These are phyloP conservation scores for Pontoporia blainvillei DNA, from an alignment of 2,113 vertebrate genomes.

Conservation along the genomic window DNA sequence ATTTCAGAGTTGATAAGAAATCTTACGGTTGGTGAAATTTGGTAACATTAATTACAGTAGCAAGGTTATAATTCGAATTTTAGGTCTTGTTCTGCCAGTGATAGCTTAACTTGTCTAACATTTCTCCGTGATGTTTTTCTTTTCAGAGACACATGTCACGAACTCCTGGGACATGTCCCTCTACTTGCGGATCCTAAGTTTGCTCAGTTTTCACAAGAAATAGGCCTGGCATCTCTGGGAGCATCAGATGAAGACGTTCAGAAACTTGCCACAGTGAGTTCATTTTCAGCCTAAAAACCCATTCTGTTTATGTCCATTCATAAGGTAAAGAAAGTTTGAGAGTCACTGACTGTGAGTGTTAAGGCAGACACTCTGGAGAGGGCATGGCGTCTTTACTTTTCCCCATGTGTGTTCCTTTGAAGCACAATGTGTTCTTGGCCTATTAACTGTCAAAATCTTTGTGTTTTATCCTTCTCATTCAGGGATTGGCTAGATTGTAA, in stretches of 20 bases:
- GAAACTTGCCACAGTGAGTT: slow-evolving; percentile 97
- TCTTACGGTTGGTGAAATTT: not conserved
- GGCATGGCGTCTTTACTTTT: not conserved
- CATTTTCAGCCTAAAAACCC: slow-evolving; percentile 31
- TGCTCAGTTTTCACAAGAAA: slow-evolving; percentile 98
- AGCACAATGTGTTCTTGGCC: not conserved
- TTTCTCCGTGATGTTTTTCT: slow-evolving; percentile 55
- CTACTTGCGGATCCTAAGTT: slow-evolving; percentile 97
- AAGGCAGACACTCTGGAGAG: not conserved
- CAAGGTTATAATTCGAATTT: not conserved
- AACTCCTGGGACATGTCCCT: slow-evolving; percentile 96
- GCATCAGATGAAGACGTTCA: slow-evolving; percentile 96
- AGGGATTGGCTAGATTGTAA: not conserved
- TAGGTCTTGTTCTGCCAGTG: not conserved
- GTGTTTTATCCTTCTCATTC: not conserved
- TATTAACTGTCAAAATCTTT: not conserved
- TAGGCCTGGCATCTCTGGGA: slow-evolving; percentile 95
- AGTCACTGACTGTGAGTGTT: not conserved
- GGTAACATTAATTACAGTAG: not conserved
- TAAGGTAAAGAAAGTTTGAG: not conserved
- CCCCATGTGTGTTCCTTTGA: not conserved
- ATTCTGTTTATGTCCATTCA: slow-evolving; percentile 1
- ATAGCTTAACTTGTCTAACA: slow-evolving; percentile 20
- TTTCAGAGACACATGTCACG: slow-evolving; percentile 95
- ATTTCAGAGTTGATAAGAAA: slow-evolving; percentile 14